Evolutionary conservation across 2,797 vertebrate species (phyloP).

Genomic region (Sebastes hubbsi): DNA sequence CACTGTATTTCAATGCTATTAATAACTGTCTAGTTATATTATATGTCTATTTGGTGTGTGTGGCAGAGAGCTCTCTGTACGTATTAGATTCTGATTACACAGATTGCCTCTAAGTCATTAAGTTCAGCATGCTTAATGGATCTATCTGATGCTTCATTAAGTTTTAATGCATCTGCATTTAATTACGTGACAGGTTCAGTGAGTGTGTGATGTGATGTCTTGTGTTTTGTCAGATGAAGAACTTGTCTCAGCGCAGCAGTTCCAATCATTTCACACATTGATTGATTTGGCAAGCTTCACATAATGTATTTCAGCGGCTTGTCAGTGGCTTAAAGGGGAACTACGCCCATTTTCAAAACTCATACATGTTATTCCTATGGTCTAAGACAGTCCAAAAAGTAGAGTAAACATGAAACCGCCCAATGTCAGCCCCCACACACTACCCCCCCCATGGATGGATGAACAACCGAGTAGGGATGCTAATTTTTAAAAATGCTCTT

Average conservation of each 20-base stretch:
- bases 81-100: constrained; percentile 36
- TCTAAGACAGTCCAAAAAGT: too few species aligned
- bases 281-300: constrained; percentile 6
- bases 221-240: constrained; percentile 36
- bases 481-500: too few species aligned
- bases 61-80: constrained; percentile 12
- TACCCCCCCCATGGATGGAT: too few species aligned
- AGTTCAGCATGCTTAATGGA: constrained; percentile 40
- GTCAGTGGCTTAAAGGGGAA: not conserved
- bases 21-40: constrained; percentile 50
- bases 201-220: constrained; percentile 34
- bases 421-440: too few species aligned
- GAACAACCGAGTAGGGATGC: too few species aligned
- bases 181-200: constrained; percentile 40
- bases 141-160: constrained; percentile 53
- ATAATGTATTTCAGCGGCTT: not conserved
- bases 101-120: constrained; percentile 36
- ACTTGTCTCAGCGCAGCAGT: not conserved
- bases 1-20: constrained; percentile 30
- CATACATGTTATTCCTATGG: too few species aligned
- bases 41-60: constrained; percentile 6
- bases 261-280: constrained; percentile 16
- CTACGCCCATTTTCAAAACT: too few species aligned
- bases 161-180: constrained; percentile 50
- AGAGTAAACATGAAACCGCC: too few species aligned